These are phyloP conservation scores for Microcebus tavaratra DNA, from an alignment of 2,113 vertebrate species.

Conservation along the genomic window DNA sequence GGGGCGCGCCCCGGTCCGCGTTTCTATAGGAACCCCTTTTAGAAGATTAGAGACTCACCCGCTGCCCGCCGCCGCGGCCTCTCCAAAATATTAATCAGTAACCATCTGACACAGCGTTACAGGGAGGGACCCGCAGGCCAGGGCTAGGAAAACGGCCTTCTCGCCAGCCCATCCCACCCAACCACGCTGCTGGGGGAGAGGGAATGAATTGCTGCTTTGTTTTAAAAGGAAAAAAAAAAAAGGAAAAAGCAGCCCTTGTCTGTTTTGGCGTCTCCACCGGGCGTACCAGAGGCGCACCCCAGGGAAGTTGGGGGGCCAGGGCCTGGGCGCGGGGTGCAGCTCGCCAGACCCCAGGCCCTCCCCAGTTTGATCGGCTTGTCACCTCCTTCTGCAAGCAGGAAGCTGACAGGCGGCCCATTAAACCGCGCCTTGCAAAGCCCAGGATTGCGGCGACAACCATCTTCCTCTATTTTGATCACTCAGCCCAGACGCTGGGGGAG, in stretches of 20 bases:
- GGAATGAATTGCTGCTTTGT: slow-evolving; percentile 77
- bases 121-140: slow-evolving; percentile 68
- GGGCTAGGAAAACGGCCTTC: slow-evolving; percentile 65
- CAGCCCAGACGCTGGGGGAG: slow-evolving; percentile 68
- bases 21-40: slow-evolving; percentile 79
- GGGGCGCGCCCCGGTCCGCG: slow-evolving; percentile 41
- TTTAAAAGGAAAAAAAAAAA: slow-evolving; percentile 21
- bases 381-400: slow-evolving; percentile 74
- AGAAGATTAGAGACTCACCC: slow-evolving; percentile 74
- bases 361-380: slow-evolving; percentile 55
- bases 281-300: slow-evolving; percentile 51
- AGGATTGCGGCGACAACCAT: slow-evolving; percentile 78
- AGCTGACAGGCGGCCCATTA: slow-evolving; percentile 77
- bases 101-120: slow-evolving; percentile 71
- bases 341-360: not conserved
- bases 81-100: slow-evolving; percentile 80
- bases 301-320: slow-evolving; percentile 8
- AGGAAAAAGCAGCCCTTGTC: slow-evolving; percentile 44
- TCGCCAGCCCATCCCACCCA: slow-evolving; percentile 68
- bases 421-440: slow-evolving; percentile 70
- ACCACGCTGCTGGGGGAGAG: slow-evolving; percentile 43
- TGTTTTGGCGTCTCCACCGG: slow-evolving; percentile 59
- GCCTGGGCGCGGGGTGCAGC: slow-evolving; percentile 50
- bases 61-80: slow-evolving; percentile 72
- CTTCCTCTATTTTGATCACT: slow-evolving; percentile 84